Base-by-base conservation (phyloP, 2,888 invertebrate genomes). In the Coecobrya sp. region DNA sequence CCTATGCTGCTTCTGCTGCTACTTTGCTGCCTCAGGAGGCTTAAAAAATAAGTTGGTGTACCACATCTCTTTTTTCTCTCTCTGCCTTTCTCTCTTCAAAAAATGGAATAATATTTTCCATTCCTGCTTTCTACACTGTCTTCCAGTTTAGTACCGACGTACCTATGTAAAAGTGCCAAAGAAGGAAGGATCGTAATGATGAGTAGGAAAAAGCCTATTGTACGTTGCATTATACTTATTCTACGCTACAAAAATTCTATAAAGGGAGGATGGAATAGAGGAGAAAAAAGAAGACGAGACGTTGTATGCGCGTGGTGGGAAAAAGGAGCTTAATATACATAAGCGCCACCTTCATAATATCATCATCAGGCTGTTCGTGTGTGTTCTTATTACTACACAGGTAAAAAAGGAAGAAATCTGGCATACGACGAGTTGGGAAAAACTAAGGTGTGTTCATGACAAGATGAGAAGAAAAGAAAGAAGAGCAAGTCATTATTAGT, bases 1-100 rank as follows among this genome's bases (percentile, higher is more conserved):
- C 16, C 13, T 52, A n/a, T n/a, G 45, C 76, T 27, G 27, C 36
- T 55, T 49, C 42, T 82, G 59, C 70, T 82, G 82, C 68, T 84
- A 89, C 82, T 89, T 89, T 89, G 82, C 89, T 90, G 85, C 89
- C 85, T 90, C 89, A 62, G 89, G 84, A 85, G 89, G 89, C 89
- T 90, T 85, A 90, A 90, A 76, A 79, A 90, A 84, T 76, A 90
- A 59, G 62, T 90, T 90, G 89, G 89, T 90, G 70, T 90, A 90
- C 89, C 89, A 62, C 89, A 90, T 89, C 89, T 89, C 70, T 0
- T 42, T 22, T 42, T 27, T 85, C 45, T 25, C 49, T 76, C 45
- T 45, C 10, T 42, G 73, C 30, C 49, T 10, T 76, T 76, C 73
- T 76, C 45, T 76, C 25, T 45, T 42, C 42, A 49, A 76, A 49